These are phyloP conservation scores for Phocides pigmalion DNA, from an alignment of 1,140 invertebrate genomes.

Conservation along the genomic window DNA sequence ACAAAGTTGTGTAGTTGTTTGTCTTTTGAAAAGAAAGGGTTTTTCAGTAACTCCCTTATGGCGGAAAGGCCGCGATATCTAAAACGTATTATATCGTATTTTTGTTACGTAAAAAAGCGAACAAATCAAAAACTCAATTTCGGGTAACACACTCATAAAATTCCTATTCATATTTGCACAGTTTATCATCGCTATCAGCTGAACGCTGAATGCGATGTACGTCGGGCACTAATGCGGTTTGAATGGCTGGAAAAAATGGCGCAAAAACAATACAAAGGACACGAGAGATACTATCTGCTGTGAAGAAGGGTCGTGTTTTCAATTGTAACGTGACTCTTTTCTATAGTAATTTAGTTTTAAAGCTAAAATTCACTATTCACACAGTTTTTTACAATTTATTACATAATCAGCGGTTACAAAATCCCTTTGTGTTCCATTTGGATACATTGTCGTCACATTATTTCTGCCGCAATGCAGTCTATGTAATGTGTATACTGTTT, in stretches of 20 bases:
- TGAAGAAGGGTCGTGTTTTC: conserved; percentile 10
- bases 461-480: no score
- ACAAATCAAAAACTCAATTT: conserved; percentile 5
- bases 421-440: no score
- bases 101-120: not conserved
- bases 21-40: no score
- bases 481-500: no score
- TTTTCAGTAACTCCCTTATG: no score
- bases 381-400: no score
- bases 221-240: conserved; percentile 17
- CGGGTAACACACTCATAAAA: not conserved
- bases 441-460: no score
- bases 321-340: conserved; percentile 2
- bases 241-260: conserved; percentile 4
- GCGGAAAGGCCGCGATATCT: not conserved
- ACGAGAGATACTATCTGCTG: conserved; percentile 7
- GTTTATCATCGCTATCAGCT: conserved; percentile 15
- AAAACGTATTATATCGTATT: not conserved
- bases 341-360: not conserved
- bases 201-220: not conserved
- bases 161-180: conserved; percentile 9
- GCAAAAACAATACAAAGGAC: conserved; percentile 3
- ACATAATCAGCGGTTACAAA: no score
- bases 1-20: no score
- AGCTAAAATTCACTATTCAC: no score